Evolutionary conservation across 2,797 vertebrate species (phyloP).

Genomic region (Spinibarbus caldwelli): DNA sequence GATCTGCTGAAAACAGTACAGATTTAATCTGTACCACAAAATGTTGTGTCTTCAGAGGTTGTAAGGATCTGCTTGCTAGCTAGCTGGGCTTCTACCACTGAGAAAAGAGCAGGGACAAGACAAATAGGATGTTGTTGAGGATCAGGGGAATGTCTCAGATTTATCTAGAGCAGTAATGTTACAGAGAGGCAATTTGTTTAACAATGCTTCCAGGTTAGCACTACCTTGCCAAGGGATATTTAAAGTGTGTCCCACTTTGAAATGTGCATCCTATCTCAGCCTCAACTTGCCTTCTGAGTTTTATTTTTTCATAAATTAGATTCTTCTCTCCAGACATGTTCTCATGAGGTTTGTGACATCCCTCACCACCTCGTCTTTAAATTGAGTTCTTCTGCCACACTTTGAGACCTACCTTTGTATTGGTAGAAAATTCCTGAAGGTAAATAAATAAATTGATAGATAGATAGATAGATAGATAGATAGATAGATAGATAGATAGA

Average conservation of each 20-base stretch:
- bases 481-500: too few species aligned
- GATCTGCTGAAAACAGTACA: constrained; percentile 24
- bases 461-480: too few species aligned
- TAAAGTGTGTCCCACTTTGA: constrained; percentile 67
- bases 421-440: constrained; percentile 64
- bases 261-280: constrained; percentile 63
- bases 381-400: constrained; percentile 67
- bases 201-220: constrained; percentile 69
- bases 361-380: constrained; percentile 63
- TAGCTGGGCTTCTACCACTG: constrained; percentile 4
- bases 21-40: constrained; percentile 45
- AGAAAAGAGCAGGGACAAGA: constrained; percentile 47
- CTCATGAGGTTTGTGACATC: constrained; percentile 61
- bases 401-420: constrained; percentile 39
- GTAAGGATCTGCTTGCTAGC: constrained; percentile 14
- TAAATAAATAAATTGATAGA: neutral
- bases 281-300: constrained; percentile 53
- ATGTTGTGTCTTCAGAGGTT: constrained; percentile 44
- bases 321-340: constrained; percentile 55
- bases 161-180: constrained; percentile 60
- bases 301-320: constrained; percentile 64
- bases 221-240: constrained; percentile 58
- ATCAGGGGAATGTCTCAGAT: constrained; percentile 57
- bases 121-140: constrained; percentile 59
- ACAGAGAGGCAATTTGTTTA: constrained; percentile 70